Evolutionary conservation across 2,797 vertebrate species (phyloP).

Genomic region (Pelochelys cantorii): DNA sequence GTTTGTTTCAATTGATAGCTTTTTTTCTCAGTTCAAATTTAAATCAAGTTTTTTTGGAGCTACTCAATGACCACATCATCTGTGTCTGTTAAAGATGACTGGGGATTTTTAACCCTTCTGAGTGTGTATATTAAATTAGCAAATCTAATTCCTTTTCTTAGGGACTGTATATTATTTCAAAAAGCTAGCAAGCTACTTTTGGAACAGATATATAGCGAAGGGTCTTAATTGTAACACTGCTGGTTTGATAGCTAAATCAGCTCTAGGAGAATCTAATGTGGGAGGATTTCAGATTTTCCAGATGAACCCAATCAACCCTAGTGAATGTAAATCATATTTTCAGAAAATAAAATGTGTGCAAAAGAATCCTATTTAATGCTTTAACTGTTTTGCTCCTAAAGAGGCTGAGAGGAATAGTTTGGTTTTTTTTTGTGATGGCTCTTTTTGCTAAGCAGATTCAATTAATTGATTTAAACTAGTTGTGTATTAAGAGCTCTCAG

Average conservation of each 20-base stretch:
- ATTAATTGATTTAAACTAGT: neutral
- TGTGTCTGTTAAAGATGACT: neutral
- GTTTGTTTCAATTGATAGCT: neutral
- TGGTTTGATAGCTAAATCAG: neutral
- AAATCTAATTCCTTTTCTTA: neutral
- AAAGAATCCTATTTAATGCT: neutral
- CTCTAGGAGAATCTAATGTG: neutral
- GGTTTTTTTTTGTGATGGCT: neutral
- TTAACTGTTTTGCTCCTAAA: neutral
- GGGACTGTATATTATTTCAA: neutral
- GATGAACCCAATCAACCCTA: neutral
- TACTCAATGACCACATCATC: neutral
- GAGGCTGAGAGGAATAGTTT: neutral
- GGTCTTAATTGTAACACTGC: neutral
- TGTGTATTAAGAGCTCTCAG: neutral
- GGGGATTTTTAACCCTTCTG: neutral
- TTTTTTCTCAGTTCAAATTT: neutral
- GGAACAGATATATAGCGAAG: neutral
- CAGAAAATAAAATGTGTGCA: neutral
- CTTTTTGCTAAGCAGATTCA: neutral
- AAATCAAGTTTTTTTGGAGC: neutral
- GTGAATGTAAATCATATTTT: neutral
- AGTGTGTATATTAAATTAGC: neutral
- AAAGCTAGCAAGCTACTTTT: neutral
- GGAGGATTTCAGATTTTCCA: neutral